A percentile compares a stretch with the other conserved stretches of the same genome.
These are phyloP conservation scores for Petromus typicus DNA, from an alignment of 2,113 vertebrate genomes.

Conservation along the genomic window DNA sequence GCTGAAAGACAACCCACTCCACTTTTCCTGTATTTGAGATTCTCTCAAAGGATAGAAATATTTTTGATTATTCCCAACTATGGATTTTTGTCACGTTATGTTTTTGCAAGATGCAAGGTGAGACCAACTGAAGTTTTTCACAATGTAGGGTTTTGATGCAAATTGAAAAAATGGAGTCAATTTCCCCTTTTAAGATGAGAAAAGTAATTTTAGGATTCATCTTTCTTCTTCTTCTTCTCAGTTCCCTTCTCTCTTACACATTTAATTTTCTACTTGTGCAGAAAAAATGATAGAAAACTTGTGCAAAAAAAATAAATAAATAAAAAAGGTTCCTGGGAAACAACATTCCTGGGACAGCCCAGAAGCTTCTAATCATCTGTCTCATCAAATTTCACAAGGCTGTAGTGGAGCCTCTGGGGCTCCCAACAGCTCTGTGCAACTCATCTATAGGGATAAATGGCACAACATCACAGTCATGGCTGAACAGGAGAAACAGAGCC, in stretches of 20 bases:
- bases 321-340: neutral
- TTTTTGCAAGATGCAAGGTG: neutral
- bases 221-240: neutral
- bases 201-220: neutral
- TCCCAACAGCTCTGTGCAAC: neutral
- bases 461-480: neutral
- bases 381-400: neutral
- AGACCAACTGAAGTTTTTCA: neutral
- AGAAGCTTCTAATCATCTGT: neutral
- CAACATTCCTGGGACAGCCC: neutral
- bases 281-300: conserved; percentile 48
- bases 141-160: neutral
- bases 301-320: neutral
- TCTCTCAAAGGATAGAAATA: neutral
- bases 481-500: neutral
- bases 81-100: neutral
- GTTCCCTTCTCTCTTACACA: neutral
- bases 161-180: neutral
- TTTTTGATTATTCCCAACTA: neutral
- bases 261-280: neutral
- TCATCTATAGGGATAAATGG: neutral
- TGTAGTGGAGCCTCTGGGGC: neutral
- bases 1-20: neutral
- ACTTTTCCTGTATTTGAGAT: neutral
- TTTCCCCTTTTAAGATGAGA: conserved; percentile 21